Evolutionary conservation across 2,113 vertebrate genomes (phyloP), one percentile per base, ranked within the genome.

Genomic region (Oostethus manadensis): DNA sequence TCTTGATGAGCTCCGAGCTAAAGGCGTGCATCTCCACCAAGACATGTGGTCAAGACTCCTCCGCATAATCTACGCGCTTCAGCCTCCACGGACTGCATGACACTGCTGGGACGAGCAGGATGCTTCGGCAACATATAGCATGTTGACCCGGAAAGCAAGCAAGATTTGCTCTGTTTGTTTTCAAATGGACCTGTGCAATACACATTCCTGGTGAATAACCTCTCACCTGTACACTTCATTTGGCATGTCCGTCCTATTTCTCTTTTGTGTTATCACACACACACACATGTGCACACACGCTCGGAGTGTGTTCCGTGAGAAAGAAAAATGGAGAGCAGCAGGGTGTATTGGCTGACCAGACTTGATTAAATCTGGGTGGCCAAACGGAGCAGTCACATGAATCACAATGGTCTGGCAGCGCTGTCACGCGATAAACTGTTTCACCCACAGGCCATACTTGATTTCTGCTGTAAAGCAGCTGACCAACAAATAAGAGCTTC

Each of bases 101-200:
- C 23, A 26, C 5, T 26, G 89, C 92, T 92, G 90, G 75, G 69
- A 78, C 73, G 66, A 62, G 61, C 78, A 77, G 91, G 91, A 92
- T 92, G 89, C 92, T 84, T 66, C 89, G 88, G 89, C 92, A 94
- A 93, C 93, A 90, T 92, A 89, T 89, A 92, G 90, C 90, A 87
- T 92, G 91, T 89, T 93, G 88, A 92, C 88, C 88, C 71, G 73
- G 60, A 51, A 51, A 47, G 54, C 23, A 40, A 22, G 48, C 33
- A 35, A 15, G 53, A 88, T 88, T 70, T 77, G 71, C 82, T 84
- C 85, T 86, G 73, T 80, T 89, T 89, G 86, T 82, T 90, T 88
- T 90, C 87, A 89, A 90, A 89, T 88, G 88, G 85, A 86, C 77
- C 83, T 60, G 22, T 22, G 22, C 48, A 21, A 20, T 73, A 72